Evolutionary conservation across 37 sponge, comb jelly and placozoan species (phyloP).

Genomic region (Mnemiopsis leidyi): DNA sequence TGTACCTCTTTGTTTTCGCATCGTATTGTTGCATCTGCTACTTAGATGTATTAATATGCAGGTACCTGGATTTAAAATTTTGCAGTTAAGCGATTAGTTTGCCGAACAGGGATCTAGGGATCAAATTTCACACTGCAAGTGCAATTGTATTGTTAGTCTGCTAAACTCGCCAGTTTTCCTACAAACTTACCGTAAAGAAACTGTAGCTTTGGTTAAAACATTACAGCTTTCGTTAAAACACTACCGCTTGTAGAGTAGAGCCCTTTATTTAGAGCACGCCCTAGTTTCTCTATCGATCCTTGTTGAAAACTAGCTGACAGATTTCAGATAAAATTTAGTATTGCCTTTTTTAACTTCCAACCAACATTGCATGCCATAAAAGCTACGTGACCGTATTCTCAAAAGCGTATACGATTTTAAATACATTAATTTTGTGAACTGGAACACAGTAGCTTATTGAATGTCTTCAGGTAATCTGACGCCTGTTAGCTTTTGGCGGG

Average conservation of each 20-base stretch:
- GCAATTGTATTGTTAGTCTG: too few relatives aligned
- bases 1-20: neutral
- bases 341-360: neutral
- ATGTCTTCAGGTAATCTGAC: slow-evolving; percentile 21
- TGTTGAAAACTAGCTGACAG: neutral
- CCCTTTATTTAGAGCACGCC: neutral
- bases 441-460: neutral
- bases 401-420: neutral
- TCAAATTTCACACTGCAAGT: neutral
- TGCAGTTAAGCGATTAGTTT: neutral
- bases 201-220: too few relatives aligned
- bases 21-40: neutral
- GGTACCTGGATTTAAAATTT: neutral
- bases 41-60: neutral
- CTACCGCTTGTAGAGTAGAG: neutral
- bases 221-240: neutral
- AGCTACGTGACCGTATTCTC: neutral
- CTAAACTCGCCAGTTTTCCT: too few relatives aligned
- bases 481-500: slow-evolving; percentile 34
- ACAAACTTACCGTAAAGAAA: too few relatives aligned
- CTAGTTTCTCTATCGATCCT: neutral
- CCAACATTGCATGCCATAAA: neutral
- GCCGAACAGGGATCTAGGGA: neutral
- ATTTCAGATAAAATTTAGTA: neutral
- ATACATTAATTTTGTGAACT: neutral